Evolutionary conservation across 2,113 vertebrate genomes (phyloP).

Genomic region (Tetrax tetrax): DNA sequence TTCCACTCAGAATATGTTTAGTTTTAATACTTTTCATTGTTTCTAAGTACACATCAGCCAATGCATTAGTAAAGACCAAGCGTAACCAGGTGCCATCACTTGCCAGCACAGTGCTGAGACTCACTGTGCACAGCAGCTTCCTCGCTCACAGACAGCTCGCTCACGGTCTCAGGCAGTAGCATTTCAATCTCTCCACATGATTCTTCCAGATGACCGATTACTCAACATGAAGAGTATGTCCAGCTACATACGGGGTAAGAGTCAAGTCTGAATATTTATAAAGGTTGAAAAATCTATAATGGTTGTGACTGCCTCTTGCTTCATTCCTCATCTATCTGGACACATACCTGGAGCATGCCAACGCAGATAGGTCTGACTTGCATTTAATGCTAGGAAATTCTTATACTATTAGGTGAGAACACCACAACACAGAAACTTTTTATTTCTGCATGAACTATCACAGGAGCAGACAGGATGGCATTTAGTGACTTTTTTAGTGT

Average conservation of each 20-base stretch:
- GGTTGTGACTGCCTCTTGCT: neutral
- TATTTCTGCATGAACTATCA: neutral
- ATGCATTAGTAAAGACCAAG: neutral
- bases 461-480: neutral
- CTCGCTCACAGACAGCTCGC: neutral
- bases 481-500: neutral
- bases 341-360: neutral
- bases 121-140: neutral
- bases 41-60: neutral
- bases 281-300: neutral
- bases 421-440: neutral
- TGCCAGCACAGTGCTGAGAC: neutral
- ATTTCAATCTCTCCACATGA: neutral
- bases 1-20: neutral
- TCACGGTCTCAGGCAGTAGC: neutral
- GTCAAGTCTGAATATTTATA: neutral
- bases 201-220: neutral
- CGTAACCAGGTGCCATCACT: neutral
- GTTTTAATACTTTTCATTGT: neutral
- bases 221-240: neutral
- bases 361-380: neutral
- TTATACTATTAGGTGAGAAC: neutral
- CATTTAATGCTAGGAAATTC: neutral
- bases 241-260: neutral
- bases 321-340: neutral